Conservation (phyloP, 2,113 vertebrate genomes). For the Corythoichthys intestinalis region DNA sequence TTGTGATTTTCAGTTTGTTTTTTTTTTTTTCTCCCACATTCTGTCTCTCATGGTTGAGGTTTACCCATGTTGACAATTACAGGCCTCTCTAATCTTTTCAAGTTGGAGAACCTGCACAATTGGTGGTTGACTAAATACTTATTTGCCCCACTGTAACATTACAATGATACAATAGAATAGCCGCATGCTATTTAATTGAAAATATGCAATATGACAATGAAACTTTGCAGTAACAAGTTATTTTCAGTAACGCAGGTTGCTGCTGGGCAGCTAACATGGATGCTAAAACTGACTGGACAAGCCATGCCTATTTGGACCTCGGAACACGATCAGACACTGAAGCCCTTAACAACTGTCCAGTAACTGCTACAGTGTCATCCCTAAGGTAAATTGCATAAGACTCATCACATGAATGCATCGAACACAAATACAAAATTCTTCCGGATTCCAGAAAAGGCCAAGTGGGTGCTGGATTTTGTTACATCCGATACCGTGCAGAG, state of each 20-base stretch:
- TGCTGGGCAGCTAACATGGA: slow-evolving; percentile 61
- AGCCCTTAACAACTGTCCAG: slow-evolving; percentile 61
- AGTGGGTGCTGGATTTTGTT: no score
- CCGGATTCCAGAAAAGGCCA: no score
- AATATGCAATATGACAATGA: background rate
- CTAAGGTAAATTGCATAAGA: slow-evolving; percentile 41
- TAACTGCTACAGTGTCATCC: slow-evolving; percentile 52
- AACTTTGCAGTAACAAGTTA: background rate
- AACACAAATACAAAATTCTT: background rate
- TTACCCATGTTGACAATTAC: no score
- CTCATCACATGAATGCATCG: background rate
- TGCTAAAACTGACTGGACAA: slow-evolving; percentile 32
- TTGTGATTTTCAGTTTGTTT: no score
- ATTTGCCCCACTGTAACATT: no score
- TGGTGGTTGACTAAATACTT: no score
- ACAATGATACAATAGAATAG: background rate
- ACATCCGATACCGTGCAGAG: no score
- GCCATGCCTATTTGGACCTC: slow-evolving; percentile 45
- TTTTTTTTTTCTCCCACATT: no score
- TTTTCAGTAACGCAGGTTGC: slow-evolving; percentile 54
- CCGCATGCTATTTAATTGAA: background rate
- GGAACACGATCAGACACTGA: slow-evolving; percentile 63
- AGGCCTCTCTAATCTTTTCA: no score
- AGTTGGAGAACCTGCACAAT: no score
- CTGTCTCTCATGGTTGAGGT: no score